Evolutionary conservation across 1,140 invertebrate species (phyloP).

Genomic region (Drosophila watanabei): DNA sequence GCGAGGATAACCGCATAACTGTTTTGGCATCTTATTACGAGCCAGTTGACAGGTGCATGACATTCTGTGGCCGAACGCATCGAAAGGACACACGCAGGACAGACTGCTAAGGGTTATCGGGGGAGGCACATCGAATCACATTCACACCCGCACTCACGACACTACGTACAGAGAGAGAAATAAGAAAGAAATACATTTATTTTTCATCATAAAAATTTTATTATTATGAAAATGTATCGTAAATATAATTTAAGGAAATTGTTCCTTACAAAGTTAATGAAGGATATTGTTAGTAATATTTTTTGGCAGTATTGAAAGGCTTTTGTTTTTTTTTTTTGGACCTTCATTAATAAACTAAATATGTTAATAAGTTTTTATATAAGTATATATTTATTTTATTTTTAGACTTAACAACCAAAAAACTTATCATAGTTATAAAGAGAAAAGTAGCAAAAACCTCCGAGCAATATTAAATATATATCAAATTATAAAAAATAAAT

Average conservation of each 20-base stretch:
- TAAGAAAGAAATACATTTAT: too few relatives aligned
- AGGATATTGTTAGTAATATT: neutral
- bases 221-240: neutral
- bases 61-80: constrained; percentile 78
- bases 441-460: neutral
- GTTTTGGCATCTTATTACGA: constrained; percentile 83
- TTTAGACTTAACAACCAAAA: neutral
- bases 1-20: constrained; percentile 71
- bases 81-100: constrained; percentile 33
- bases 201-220: neutral
- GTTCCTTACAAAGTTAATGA: neutral
- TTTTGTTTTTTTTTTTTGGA: neutral
- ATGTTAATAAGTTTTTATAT: too few relatives aligned
- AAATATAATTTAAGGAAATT: neutral
- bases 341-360: neutral
- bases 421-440: too few relatives aligned
- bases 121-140: constrained; percentile 3
- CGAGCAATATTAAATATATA: neutral
- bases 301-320: neutral
- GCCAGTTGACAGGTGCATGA: constrained; percentile 79
- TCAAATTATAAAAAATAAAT: neutral
- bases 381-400: neutral
- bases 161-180: constrained; percentile 6
- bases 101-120: neutral
- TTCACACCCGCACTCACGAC: neutral